Evolutionary conservation across 2,888 invertebrate species (phyloP), one percentile per base, ranked within the genome.

Genomic region (Sinodicranocentrus sp.): DNA sequence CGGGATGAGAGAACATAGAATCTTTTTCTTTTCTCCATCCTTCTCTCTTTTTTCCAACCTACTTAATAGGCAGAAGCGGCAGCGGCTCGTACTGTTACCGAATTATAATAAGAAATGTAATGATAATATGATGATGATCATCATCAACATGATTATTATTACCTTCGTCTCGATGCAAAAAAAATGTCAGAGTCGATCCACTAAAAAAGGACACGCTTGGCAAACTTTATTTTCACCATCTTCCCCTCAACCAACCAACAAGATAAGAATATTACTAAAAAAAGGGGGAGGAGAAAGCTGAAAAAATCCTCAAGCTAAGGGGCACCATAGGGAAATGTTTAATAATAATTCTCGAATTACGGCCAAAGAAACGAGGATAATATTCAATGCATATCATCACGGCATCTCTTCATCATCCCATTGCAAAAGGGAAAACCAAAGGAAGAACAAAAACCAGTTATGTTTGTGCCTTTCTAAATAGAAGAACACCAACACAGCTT

Each of bases 81-180:
- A 23, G 65, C 19, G 23, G 39, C 43, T 54, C 39, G 67, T 65
- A 67, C 76, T 57, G 54, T 67, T 76, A 67, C 76, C 76, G 76
- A 76, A 76, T 76, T 76, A 76, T 76, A 76, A 76, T 76, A 76
- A 76, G 76, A 76, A 76, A 76, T 76, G 76, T 76, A 76, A 76
- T 65, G 76, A 76, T 76, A 76, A 76, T 76, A 76, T 76, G 76
- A 76, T 76, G 76, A 67, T 76, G 76, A 76, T 76, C 65, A 75
- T 63, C 75, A 76, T 65, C 76, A 76, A 67, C 67, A 76, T 76
- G 65, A 76, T 76, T 76, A 76, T 76, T 76, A 76, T 54, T 67
- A 67, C 73, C 73, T 63, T 52, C 73, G 73, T 28, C 48, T 44
- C 28, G 48, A 48, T 28, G n/a, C n/a, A n/a, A n/a, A n/a, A n/a